These are phyloP conservation scores for Lycaon pictus DNA, from an alignment of 2,113 vertebrate genomes.

Conservation along the genomic window DNA sequence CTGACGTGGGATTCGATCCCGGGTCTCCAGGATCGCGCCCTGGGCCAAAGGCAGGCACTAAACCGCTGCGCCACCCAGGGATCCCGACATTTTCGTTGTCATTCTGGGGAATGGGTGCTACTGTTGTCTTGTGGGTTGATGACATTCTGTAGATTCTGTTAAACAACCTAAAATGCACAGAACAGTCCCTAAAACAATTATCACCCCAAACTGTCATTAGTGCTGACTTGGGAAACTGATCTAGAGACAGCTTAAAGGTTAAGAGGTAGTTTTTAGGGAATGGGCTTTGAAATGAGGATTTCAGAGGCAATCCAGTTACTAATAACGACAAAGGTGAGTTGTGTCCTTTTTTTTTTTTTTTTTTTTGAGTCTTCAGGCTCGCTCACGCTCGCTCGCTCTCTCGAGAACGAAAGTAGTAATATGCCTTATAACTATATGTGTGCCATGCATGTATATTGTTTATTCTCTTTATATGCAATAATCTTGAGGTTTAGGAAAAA, in stretches of 20 bases:
- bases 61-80: too few relatives aligned
- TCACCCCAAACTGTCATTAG: not conserved
- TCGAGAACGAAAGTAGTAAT: not conserved
- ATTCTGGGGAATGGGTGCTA: not conserved
- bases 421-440: not conserved
- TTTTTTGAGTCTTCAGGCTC: not conserved
- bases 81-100: not conserved
- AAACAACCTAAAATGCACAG: not conserved
- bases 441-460: not conserved
- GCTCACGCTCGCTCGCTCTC: not conserved
- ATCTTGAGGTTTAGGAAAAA: not conserved
- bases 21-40: too few relatives aligned
- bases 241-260: not conserved
- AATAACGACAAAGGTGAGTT: not conserved
- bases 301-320: not conserved
- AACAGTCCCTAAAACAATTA: not conserved
- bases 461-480: not conserved
- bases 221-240: not conserved
- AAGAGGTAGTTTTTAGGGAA: not conserved
- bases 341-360: not conserved
- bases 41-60: too few relatives aligned
- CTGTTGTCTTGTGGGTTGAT: not conserved
- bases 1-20: too few relatives aligned
- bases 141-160: not conserved
- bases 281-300: constrained; percentile 25